Base-by-base conservation (phyloP, 2,113 vertebrate species). In the Saccopteryx leptura region DNA sequence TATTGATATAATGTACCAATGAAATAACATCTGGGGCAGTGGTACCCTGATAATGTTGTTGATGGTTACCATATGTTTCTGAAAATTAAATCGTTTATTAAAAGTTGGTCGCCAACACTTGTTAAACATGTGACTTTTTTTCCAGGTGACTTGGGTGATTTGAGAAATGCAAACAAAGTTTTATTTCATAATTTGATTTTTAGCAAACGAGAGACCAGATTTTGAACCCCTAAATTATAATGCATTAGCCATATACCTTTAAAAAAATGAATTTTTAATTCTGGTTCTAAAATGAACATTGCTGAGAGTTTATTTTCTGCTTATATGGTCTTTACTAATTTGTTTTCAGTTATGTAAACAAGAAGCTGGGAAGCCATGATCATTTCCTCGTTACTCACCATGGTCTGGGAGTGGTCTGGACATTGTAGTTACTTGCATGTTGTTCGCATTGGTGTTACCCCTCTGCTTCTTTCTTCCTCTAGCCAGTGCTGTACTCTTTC, bases 61-160 rank as follows among this genome's bases (percentile, higher is more conserved):
- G 99, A 99, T 98, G 99, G 99, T 99, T 95, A 96, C 94, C 88
- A 87, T 95, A 97, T 98, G 98, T 98, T 98, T 98, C 97, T 97
- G 96, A 98, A 98, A 96, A 98, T 96, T 88, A 95, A 97, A 98
- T 97, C 97, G 94, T 98, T 98, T 97, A 99, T 99, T 98, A 99
- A 98, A 98, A 98, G 95, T 98, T 98, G 97, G 96, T 98, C 93
- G 46, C 94, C 96, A 95, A 95, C 74, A 97, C 89, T 97, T 98
- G 97, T 96, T 98, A 98, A 96, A 95, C 31, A 88, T n/a, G 97
- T 97, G 94, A 72, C 54, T 95, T 96, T 86, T 96, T 95, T 97
- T 97, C 87, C 8, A 72, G 10, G 65, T 95, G 72, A 92, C 58
- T 91, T 97, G 15, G 69, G 50, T 86, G 95, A 96, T 94, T 58